Evolutionary conservation across 1,140 invertebrate genomes (phyloP).

Genomic region (Fopius arisanus): DNA sequence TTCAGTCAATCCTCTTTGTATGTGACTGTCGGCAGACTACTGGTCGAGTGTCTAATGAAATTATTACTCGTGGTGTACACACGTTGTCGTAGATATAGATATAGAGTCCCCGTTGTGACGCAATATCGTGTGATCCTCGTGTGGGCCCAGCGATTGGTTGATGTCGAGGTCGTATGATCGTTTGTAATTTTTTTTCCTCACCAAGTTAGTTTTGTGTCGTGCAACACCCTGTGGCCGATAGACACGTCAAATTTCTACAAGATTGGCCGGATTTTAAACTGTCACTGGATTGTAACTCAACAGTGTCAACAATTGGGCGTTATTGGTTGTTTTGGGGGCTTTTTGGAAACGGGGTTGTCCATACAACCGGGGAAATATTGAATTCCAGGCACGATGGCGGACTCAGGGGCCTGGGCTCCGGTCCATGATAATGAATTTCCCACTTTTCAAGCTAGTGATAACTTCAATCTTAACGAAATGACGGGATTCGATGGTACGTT

Average conservation of each 20-base stretch:
- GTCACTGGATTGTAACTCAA: not conserved
- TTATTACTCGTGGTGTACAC: not conserved
- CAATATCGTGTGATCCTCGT: slow-evolving; percentile 54
- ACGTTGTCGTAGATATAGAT: not conserved
- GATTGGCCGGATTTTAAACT: slow-evolving; percentile 6
- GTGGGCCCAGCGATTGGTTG: slow-evolving; percentile 44
- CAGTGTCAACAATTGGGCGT: not conserved
- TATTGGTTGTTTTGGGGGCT: slow-evolving; percentile 12
- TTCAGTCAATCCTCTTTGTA: too few relatives aligned
- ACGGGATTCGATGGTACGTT: slow-evolving; percentile 59
- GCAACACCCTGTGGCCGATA: too few relatives aligned
- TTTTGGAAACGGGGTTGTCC: not conserved
- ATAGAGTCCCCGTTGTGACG: slow-evolving; percentile 35
- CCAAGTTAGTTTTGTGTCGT: not conserved
- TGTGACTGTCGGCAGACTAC: too few relatives aligned
- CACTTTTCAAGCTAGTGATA: slow-evolving; percentile 50
- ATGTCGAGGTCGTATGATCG: slow-evolving; percentile 44
- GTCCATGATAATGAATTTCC: slow-evolving; percentile 55
- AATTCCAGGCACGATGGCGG: slow-evolving; percentile 46
- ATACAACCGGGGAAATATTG: not conserved
- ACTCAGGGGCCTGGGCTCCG: slow-evolving; percentile 50
- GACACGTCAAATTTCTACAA: too few relatives aligned
- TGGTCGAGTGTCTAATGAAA: too few relatives aligned
- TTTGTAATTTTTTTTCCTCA: slow-evolving; percentile 45
- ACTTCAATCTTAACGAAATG: slow-evolving; percentile 59